phyloP scores from a whole-genome alignment of 2,888 invertebrate genomes.

The Altica lythri region DNA sequence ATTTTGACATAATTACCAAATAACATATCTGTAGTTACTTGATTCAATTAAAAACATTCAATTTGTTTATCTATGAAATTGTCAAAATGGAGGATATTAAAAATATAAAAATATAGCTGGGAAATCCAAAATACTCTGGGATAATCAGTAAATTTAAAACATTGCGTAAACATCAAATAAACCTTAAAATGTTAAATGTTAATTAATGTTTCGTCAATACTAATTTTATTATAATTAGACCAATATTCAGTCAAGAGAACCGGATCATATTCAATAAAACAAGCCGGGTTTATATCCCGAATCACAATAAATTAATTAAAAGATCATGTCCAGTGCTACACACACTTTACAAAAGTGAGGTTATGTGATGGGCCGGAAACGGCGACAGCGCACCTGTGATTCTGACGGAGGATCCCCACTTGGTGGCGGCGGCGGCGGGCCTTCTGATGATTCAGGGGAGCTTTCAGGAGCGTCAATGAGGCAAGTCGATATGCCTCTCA shows the following conservation, averaged over 20 bases:
- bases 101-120: too few relatives aligned
- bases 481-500: slow-evolving; percentile 56
- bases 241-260: not conserved
- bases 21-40: too few relatives aligned
- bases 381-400: slow-evolving; percentile 54
- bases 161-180: too few relatives aligned
- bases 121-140: too few relatives aligned
- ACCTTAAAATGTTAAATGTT: too few relatives aligned
- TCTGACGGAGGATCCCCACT: slow-evolving; percentile 54
- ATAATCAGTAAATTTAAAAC: too few relatives aligned
- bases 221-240: too few relatives aligned
- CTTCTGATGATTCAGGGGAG: slow-evolving; percentile 53
- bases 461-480: slow-evolving; percentile 54
- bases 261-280: slow-evolving; percentile 7
- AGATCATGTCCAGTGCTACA: slow-evolving; percentile 18
- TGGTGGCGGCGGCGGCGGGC: slow-evolving; percentile 52
- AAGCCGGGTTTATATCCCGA: slow-evolving; percentile 17
- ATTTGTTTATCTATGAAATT: too few relatives aligned
- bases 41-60: too few relatives aligned
- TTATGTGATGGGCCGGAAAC: slow-evolving; percentile 56
- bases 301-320: slow-evolving; percentile 22
- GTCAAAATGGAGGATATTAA: too few relatives aligned
- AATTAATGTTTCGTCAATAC: too few relatives aligned
- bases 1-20: too few relatives aligned
- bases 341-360: slow-evolving; percentile 17